phyloP scores from a whole-genome alignment of 2,113 vertebrate genomes.

The Bungarus multicinctus region DNA sequence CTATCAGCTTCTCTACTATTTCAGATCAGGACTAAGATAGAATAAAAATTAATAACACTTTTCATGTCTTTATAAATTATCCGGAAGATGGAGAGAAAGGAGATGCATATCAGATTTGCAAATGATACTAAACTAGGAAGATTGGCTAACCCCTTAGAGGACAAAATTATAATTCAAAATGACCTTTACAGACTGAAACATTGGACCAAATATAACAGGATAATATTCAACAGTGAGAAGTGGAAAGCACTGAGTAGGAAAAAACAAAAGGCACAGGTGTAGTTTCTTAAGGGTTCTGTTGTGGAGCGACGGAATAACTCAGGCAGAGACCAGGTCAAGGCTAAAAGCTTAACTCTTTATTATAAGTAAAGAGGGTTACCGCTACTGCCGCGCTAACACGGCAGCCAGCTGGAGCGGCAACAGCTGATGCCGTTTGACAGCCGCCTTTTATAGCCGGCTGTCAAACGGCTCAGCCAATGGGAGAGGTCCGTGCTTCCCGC shows the following conservation, averaged over 20 bases:
- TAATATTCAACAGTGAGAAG: neutral
- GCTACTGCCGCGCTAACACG: too few species aligned
- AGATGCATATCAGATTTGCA: neutral
- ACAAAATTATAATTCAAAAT: neutral
- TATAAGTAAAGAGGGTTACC: too few species aligned
- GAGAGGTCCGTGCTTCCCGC: too few species aligned
- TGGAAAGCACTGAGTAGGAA: neutral
- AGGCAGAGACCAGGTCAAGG: too few species aligned
- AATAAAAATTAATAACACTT: neutral
- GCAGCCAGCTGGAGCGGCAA: too few species aligned
- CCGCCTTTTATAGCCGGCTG: too few species aligned
- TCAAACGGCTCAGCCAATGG: too few species aligned
- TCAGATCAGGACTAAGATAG: neutral
- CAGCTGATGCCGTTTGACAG: too few species aligned
- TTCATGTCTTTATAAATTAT: neutral
- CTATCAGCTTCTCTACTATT: neutral
- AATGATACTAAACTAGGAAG: neutral
- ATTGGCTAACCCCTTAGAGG: neutral
- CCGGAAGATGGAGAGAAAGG: neutral
- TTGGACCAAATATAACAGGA: neutral
- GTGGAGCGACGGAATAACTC: too few species aligned
- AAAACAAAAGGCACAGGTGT: neutral
- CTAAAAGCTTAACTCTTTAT: too few species aligned
- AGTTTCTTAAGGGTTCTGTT: neutral
- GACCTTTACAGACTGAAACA: neutral